Evolutionary conservation across 92 coral and sea anemone genomes (phyloP).

Genomic region (Palythoa caribaeorum): DNA sequence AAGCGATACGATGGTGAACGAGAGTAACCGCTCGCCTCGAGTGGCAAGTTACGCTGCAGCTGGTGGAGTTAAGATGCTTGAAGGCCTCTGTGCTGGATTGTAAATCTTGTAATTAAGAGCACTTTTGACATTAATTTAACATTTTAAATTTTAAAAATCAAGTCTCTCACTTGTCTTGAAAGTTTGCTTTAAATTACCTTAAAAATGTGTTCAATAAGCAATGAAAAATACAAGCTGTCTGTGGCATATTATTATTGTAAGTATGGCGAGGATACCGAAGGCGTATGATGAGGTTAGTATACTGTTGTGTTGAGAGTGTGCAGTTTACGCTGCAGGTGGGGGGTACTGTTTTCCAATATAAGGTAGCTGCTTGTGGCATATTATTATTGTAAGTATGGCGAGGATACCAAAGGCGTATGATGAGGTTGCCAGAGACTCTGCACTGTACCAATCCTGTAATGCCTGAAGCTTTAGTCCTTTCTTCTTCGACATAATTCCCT

Average conservation of each 20-base stretch:
- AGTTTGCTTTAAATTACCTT: too few species aligned
- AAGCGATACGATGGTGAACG: too few species aligned
- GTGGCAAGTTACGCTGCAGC: too few species aligned
- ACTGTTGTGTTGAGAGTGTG: neutral
- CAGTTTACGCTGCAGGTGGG: constrained; percentile 11
- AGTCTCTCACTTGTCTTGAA: too few species aligned
- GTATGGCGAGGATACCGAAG: constrained; percentile 32
- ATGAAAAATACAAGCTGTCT: neutral
- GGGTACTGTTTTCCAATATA: constrained; percentile 35
- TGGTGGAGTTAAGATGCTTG: too few species aligned
- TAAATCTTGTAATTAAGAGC: too few species aligned
- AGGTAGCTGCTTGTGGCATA: constrained; percentile 45
- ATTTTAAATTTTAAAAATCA: too few species aligned
- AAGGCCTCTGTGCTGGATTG: too few species aligned
- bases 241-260: constrained; percentile 33
- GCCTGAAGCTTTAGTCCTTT: constrained; percentile 38
- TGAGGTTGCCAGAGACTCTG: constrained; percentile 34
- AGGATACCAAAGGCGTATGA: constrained; percentile 38
- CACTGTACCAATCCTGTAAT: constrained; percentile 36
- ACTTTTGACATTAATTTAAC: too few species aligned
- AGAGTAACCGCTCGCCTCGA: too few species aligned
- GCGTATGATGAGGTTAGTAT: constrained; percentile 10
- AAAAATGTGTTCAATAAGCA: too few species aligned
- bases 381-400: constrained; percentile 21
- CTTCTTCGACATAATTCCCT: constrained; percentile 36